Evolutionary conservation across 2,113 vertebrate species (phyloP).

Genomic region (Kryptolebias marmoratus): DNA sequence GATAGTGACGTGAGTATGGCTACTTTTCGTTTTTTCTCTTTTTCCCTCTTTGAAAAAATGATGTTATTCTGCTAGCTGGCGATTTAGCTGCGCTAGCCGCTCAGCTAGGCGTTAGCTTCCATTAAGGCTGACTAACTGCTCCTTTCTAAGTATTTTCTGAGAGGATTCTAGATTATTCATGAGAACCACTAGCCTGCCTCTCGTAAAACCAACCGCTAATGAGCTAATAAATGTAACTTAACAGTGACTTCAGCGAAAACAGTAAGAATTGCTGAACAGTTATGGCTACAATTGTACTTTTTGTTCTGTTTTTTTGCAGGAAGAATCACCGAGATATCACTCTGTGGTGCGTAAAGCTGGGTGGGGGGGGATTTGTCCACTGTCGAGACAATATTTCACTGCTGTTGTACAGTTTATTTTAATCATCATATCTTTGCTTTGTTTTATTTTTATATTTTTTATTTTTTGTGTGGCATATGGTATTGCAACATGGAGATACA

Average conservation of each 20-base stretch:
- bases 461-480: neutral
- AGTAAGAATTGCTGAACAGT: slow-evolving; percentile 49
- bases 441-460: neutral
- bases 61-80: slow-evolving; percentile 44
- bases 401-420: slow-evolving; percentile 32
- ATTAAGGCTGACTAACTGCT: slow-evolving; percentile 48
- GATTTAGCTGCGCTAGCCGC: slow-evolving; percentile 62
- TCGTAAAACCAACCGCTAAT: neutral
- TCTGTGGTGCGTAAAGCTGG: slow-evolving; percentile 80
- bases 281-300: slow-evolving; percentile 79
- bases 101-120: slow-evolving; percentile 63
- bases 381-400: slow-evolving; percentile 38
- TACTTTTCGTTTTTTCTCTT: slow-evolving; percentile 16
- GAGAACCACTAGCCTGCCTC: slow-evolving; percentile 3
- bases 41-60: neutral
- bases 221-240: slow-evolving; percentile 8
- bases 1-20: slow-evolving; percentile 94
- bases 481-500: neutral
- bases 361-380: slow-evolving; percentile 61
- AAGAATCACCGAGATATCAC: slow-evolving; percentile 82
- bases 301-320: slow-evolving; percentile 81
- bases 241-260: slow-evolving; percentile 41
- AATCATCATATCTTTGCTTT: slow-evolving; percentile 1
- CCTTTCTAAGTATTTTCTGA: slow-evolving; percentile 30
- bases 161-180: slow-evolving; percentile 24